Evolutionary conservation across 2,888 invertebrate species (phyloP), one percentile per base, ranked within the genome.

Genomic region (Rambutsinella grinnellia): DNA sequence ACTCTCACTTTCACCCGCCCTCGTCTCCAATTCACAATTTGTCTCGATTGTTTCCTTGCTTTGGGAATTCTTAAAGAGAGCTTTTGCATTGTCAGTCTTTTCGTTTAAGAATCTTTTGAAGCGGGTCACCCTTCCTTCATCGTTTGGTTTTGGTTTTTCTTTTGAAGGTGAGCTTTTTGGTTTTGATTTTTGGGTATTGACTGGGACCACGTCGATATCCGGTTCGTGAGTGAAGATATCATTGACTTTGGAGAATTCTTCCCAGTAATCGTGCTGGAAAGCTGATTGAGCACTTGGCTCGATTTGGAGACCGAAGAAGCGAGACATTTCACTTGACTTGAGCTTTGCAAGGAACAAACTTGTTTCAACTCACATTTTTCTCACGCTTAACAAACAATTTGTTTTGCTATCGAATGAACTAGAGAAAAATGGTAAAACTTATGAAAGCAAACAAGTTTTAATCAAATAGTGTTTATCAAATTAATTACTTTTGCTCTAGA

Each of bases 211-310:
- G 13, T 58, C 54, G 19, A 76, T 21, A 46, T 75, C 76, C 2
- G 79, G 66, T 19, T 81, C 79, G 17, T 79, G 77, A 8, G 70
- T 13, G 28, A 81, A 79, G 13, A 65, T 61, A 53, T 72, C 74
- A 27, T 81, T 78, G 1, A 81, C 79, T 65, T 75, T 67, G 5
- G 66, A 56, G 17, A 79, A 79, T 76, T 81, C 81, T 54, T 81
- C 81, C 81, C 81, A 81, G 58, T 81, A 81, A 28, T 81, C 81
- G 26, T 79, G 79, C 49, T 79, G 79, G 17, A 81, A 66, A 19
- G 58, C 70, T 24, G 81, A 71, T 36, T 69, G 67, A 0, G 72
- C 70, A 26, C 69, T 72, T 2, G 81, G 81, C 51, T 81, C 78
- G 17, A 81, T 69, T 47, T 66, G 67, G 21, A 81, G 27, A 19